Percentiles rank a stretch among this genome's conserved stretches.
These are phyloP conservation scores for Apostichopus parvimensis DNA, from an alignment of 35 echinoderm and acorn worm species.

Conservation along the genomic window DNA sequence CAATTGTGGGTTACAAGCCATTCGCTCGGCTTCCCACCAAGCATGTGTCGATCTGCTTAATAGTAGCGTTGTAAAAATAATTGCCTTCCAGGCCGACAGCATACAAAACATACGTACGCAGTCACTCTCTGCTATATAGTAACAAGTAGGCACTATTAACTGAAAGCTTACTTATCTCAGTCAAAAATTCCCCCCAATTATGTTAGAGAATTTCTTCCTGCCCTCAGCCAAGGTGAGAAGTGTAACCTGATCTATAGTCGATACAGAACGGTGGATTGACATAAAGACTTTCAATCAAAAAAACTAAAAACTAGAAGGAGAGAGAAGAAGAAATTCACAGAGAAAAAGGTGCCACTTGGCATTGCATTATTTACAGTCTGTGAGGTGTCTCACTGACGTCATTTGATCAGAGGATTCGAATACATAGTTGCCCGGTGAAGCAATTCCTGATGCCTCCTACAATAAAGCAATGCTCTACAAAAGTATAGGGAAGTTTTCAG, in stretches of 20 bases:
- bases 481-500: too few relatives aligned
- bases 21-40: too few relatives aligned
- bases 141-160: too few relatives aligned
- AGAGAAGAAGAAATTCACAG: not conserved
- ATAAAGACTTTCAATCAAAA: not conserved
- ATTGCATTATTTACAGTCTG: not conserved
- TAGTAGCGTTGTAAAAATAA: too few relatives aligned
- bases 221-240: not conserved
- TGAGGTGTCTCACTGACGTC: slow-evolving; percentile 6
- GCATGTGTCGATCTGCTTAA: too few relatives aligned
- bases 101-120: too few relatives aligned
- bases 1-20: too few relatives aligned
- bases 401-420: not conserved
- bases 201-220: not conserved
- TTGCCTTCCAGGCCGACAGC: too few relatives aligned
- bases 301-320: too few relatives aligned
- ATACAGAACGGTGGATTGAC: not conserved
- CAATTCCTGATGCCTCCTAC: not conserved
- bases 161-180: too few relatives aligned
- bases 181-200: not conserved
- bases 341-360: not conserved
- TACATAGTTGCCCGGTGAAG: not conserved
- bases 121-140: too few relatives aligned
- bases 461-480: too few relatives aligned
- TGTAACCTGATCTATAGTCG: not conserved